Percentiles rank a stretch among this genome's conserved stretches.
These are phyloP conservation scores for Hylaeus anthracinus DNA, from an alignment of 1,140 invertebrate species.

Conservation along the genomic window DNA sequence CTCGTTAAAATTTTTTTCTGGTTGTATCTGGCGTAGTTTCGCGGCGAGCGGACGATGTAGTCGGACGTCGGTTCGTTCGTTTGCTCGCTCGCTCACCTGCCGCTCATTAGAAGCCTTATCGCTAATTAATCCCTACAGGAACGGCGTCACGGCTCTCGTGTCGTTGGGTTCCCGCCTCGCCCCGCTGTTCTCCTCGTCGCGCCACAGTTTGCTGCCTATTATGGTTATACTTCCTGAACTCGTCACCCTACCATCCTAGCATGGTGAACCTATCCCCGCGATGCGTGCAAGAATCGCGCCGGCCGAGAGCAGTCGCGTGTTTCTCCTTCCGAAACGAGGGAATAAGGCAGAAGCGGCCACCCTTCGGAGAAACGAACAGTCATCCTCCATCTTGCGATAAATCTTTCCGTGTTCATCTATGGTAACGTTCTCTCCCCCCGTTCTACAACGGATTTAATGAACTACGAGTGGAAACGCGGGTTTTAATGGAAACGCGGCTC, in stretches of 20 bases:
- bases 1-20: constrained; percentile 18
- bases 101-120: constrained; percentile 81
- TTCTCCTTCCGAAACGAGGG: constrained; percentile 50
- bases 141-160: constrained; percentile 79
- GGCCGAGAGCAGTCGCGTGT: constrained; percentile 27
- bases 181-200: constrained; percentile 7
- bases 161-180: constrained; percentile 71
- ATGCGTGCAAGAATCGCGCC: constrained; percentile 52
- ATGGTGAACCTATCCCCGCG: constrained; percentile 26
- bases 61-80: constrained; percentile 13
- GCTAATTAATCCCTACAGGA: constrained; percentile 80
- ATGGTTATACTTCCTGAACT: constrained; percentile 66
- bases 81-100: constrained; percentile 74
- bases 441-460: constrained; percentile 8
- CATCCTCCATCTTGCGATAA: constrained; percentile 42
- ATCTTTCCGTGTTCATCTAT: constrained; percentile 41
- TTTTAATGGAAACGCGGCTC: constrained; percentile 1
- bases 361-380: constrained; percentile 41
- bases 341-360: constrained; percentile 6
- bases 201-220: constrained; percentile 49
- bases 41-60: background rate
- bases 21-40: background rate
- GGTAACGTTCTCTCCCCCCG: constrained; percentile 3
- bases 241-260: constrained; percentile 59
- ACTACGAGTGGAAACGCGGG: constrained; percentile 11